These are phyloP conservation scores for Hecatera dysodea DNA, from an alignment of 2,888 invertebrate genomes.

Conservation along the genomic window DNA sequence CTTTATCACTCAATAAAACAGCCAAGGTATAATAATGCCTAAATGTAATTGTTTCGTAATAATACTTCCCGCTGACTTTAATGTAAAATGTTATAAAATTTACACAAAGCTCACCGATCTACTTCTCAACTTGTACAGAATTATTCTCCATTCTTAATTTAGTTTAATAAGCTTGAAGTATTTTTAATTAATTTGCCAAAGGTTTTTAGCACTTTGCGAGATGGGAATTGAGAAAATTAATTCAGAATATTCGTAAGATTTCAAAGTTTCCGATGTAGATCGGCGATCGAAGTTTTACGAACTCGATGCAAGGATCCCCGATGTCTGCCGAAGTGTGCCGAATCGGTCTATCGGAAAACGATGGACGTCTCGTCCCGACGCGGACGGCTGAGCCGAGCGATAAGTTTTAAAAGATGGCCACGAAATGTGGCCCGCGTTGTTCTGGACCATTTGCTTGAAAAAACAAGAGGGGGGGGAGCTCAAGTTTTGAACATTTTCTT, in stretches of 20 bases:
- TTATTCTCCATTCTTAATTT: constrained; percentile 52
- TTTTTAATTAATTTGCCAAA: constrained; percentile 62
- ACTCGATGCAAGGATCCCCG: constrained; percentile 39
- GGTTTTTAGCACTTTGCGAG: constrained; percentile 57
- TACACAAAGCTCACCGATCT: constrained; percentile 51
- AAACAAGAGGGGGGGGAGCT: constrained; percentile 59
- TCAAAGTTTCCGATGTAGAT: constrained; percentile 52
- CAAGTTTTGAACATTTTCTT: constrained; percentile 64
- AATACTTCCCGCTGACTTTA: constrained; percentile 48
- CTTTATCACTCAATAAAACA: constrained; percentile 9
- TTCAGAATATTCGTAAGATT: constrained; percentile 56
- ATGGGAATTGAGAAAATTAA: constrained; percentile 49
- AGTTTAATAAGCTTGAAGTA: constrained; percentile 61
- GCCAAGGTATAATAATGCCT: constrained; percentile 16
- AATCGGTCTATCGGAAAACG: constrained; percentile 75
- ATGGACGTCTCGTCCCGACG: constrained; percentile 65
- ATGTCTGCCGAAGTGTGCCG: constrained; percentile 56
- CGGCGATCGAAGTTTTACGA: constrained; percentile 38
- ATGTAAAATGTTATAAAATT: constrained; percentile 44
- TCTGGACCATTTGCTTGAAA: constrained; percentile 67
- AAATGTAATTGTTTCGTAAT: constrained; percentile 41
- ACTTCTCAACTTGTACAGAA: constrained; percentile 44
- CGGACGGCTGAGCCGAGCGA: constrained; percentile 64
- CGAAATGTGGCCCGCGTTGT: constrained; percentile 68
- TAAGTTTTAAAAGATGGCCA: constrained; percentile 71